Base-by-base conservation (phyloP, 2,797 vertebrate genomes). In the Coluber constrictor region DNA sequence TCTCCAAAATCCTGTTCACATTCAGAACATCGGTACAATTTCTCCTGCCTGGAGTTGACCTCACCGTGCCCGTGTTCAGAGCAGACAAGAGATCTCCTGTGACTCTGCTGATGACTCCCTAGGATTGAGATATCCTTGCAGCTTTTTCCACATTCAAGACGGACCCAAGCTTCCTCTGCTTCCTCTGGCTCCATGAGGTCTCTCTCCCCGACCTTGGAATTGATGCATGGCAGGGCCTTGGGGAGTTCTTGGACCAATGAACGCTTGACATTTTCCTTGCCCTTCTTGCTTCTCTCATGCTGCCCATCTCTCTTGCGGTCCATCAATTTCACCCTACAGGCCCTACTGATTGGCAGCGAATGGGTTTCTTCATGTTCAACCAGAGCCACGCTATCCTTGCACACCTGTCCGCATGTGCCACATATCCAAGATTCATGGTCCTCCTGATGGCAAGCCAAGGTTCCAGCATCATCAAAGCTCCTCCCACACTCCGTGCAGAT, bases 371-470 rank as follows among this genome's bases (percentile, higher is more conserved):
- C 90, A 1, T 91, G 93, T 57, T 86, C 87, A 1, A 16, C 27
- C 70, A 93, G 11, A 37, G 93, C 59, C 90, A 89, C 25, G 16
- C 70, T 66, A 20, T 93, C 90, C 47, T 47, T 56, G 11, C 90
- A 93, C 47, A 61, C 63, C 57, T 93, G 93, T 20, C 93, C 93
- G 0, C 93, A 93, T 9, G 86, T 3, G 47, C 90, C 93, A 83
- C 93, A 93, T 10, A 89, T 93, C 93, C 90, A 93, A n/a, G 90
- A 57, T 8, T 55, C 51, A 2, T 93, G 93, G 6, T 55, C 47
- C 47, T 89, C 87, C 87, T 86, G 70, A 47, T 93, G 93, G 87
- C 59, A 86, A 2, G 59, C 16, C 55, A 93, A 91, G 32, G 93
- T 29, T 0, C 51, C 4, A 0, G 93, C 90, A 29, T 89, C 87